phyloP scores from a whole-genome alignment of 2,113 vertebrate species.

The Stictonetta naevosa region DNA sequence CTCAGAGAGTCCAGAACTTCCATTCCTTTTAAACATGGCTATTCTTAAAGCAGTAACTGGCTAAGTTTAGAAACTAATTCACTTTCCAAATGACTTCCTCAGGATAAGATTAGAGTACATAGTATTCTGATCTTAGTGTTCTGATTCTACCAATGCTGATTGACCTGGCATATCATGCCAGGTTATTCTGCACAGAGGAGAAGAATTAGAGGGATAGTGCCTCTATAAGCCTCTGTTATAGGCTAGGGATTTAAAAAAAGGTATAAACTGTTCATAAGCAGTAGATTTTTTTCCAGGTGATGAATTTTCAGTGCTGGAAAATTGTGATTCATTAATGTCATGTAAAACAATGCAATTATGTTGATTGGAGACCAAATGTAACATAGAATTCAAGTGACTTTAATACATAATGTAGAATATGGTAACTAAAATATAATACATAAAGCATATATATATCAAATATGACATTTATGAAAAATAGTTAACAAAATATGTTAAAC shows the following conservation, averaged over 20 bases:
- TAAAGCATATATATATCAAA: conserved; percentile 51
- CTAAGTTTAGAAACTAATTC: neutral
- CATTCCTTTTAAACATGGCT: neutral
- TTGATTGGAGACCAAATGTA: neutral
- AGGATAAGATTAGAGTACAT: neutral
- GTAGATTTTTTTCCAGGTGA: neutral
- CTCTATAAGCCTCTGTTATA: neutral
- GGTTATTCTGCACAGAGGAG: neutral
- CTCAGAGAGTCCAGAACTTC: neutral
- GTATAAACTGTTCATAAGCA: neutral
- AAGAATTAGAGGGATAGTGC: neutral
- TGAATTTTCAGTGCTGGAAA: neutral
- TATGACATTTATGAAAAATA: conserved; percentile 59
- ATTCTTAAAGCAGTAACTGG: neutral
- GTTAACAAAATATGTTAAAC: conserved; percentile 50
- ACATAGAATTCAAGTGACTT: conserved; percentile 42
- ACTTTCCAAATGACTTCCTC: neutral
- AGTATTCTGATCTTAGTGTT: neutral
- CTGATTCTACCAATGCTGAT: neutral
- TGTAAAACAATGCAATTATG: neutral
- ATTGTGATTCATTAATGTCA: neutral
- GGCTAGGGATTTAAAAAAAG: neutral
- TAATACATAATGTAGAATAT: conserved; percentile 52
- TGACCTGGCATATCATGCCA: neutral
- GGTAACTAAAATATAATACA: conserved; percentile 66